Conservation (phyloP, 2,797 vertebrate genomes). For the Hoplostethus mediterraneus region DNA sequence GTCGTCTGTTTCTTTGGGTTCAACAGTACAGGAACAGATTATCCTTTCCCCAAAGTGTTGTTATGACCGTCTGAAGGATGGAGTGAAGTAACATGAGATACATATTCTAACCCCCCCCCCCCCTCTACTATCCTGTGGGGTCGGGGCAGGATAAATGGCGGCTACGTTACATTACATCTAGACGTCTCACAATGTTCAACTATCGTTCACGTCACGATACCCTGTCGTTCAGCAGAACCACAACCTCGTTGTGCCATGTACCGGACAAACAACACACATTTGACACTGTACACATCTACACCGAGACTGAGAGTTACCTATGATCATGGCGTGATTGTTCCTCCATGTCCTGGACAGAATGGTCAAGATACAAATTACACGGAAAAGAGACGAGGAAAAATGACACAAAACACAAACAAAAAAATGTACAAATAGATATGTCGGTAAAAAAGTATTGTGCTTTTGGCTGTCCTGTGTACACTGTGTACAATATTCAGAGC, state of each 20-base stretch:
- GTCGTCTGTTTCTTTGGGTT: slow-evolving; percentile 69
- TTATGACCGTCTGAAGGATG: slow-evolving; percentile 70
- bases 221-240: slow-evolving; percentile 77
- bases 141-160: neutral
- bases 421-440: slow-evolving; percentile 67
- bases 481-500: slow-evolving; percentile 70
- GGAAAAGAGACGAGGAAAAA: slow-evolving; percentile 15
- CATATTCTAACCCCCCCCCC: slow-evolving; percentile 33
- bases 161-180: slow-evolving; percentile 16
- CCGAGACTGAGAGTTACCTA: slow-evolving; percentile 37
- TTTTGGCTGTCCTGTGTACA: slow-evolving; percentile 76
- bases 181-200: slow-evolving; percentile 32
- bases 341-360: slow-evolving; percentile 39
- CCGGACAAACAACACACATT: slow-evolving; percentile 35
- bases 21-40: slow-evolving; percentile 64
- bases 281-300: slow-evolving; percentile 17
- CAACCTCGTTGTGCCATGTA: slow-evolving; percentile 68
- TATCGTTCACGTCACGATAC: slow-evolving; percentile 50
- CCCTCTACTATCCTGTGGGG: neutral
- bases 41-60: slow-evolving; percentile 50
- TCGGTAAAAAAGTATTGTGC: slow-evolving; percentile 80
- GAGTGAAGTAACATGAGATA: slow-evolving; percentile 42
- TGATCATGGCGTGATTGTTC: slow-evolving; percentile 33
- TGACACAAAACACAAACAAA: slow-evolving; percentile 27
- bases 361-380: slow-evolving; percentile 20